Conservation (phyloP, 2,888 invertebrate genomes). For the Physocephala rufipes region DNA sequence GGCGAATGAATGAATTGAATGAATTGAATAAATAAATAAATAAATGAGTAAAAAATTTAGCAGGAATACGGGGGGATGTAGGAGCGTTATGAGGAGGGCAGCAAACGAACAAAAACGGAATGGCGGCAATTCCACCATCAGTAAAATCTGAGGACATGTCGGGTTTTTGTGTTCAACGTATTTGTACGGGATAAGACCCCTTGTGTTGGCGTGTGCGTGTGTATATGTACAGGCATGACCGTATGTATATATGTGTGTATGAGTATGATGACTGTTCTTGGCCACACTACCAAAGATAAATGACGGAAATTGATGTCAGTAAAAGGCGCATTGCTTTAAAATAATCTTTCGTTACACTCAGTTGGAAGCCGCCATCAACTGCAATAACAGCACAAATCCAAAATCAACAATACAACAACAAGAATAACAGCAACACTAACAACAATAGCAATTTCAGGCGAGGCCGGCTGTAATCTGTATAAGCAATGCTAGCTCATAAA, state of each 20-base stretch:
- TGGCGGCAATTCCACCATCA: not conserved
- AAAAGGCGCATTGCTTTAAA: conserved; percentile 29
- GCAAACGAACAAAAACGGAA: not conserved
- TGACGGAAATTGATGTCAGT: conserved; percentile 32
- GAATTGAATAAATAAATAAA: not conserved
- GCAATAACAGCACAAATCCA: too few species aligned
- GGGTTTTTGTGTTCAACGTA: not conserved
- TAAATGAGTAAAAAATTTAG: not conserved
- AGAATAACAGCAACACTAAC: not conserved
- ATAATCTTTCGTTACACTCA: conserved; percentile 17
- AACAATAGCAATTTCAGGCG: too few species aligned
- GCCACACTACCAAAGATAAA: conserved; percentile 15
- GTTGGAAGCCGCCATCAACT: not conserved
- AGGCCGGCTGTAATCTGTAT: not conserved
- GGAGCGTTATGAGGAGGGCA: too few species aligned
- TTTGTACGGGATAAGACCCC: not conserved
- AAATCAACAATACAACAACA: too few species aligned
- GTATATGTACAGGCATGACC: not conserved
- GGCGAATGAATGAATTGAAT: not conserved
- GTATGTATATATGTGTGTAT: not conserved
- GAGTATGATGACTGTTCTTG: not conserved
- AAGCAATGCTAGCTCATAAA: not conserved
- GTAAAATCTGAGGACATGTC: not conserved
- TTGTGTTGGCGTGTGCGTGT: not conserved
- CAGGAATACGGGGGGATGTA: too few species aligned